Conservation (phyloP, 2,113 vertebrate genomes). For the Oryzias melastigma region DNA sequence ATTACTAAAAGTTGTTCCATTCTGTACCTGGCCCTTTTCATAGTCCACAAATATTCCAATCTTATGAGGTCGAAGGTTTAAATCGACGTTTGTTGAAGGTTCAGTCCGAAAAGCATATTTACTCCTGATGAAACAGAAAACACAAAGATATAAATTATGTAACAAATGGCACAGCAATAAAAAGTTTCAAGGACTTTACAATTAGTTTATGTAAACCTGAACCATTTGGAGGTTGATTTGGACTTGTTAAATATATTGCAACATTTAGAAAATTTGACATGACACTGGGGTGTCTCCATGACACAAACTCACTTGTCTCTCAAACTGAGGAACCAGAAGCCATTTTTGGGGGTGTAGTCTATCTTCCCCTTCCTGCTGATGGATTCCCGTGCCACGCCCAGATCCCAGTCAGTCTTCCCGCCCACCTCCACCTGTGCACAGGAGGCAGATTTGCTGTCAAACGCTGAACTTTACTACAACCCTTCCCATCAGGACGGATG, state of each 20-base stretch:
- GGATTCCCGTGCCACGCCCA: slow-evolving; percentile 68
- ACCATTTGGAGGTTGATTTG: not conserved
- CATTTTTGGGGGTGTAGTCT: slow-evolving; percentile 67
- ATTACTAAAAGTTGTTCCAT: not conserved
- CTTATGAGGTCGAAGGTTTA: slow-evolving; percentile 43
- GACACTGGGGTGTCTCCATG: too few species aligned
- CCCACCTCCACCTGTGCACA: slow-evolving; percentile 71
- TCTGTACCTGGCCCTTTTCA: slow-evolving; percentile 63
- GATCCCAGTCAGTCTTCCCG: slow-evolving; percentile 76
- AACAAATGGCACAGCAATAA: not conserved
- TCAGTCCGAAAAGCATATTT: slow-evolving; percentile 62
- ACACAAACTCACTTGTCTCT: slow-evolving; percentile 66
- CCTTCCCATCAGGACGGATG: too few species aligned
- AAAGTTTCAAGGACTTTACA: not conserved
- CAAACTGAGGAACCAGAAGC: slow-evolving; percentile 78
- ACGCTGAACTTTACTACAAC: not conserved
- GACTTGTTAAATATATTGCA: too few species aligned
- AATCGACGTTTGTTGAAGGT: slow-evolving; percentile 39
- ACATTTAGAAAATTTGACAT: too few species aligned
- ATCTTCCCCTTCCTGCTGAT: slow-evolving; percentile 76
- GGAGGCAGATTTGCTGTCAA: not conserved
- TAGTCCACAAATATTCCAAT: slow-evolving; percentile 71
- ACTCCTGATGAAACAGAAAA: slow-evolving; percentile 31
- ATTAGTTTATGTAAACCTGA: not conserved
- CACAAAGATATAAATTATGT: too few species aligned